Percentiles rank a stretch among this genome's conserved stretches.
Conservation (phyloP, 2,888 invertebrate genomes). For the Loripinus fragilis region DNA sequence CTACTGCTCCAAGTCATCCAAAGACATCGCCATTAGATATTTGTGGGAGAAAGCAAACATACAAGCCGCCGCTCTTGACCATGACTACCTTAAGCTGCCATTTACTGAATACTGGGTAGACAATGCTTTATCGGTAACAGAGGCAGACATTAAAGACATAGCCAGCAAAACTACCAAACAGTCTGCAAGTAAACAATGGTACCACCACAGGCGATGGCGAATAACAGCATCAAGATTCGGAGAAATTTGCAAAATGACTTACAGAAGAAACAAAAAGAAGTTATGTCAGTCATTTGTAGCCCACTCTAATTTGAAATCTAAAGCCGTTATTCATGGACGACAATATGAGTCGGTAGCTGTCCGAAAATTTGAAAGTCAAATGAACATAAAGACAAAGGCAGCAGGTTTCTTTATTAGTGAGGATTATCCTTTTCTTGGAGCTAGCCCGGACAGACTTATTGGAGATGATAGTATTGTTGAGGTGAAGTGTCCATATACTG, state of each 20-base stretch:
- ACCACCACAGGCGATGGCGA: no score
- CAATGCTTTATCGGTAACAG: conserved; percentile 2
- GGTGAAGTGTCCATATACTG: conserved; percentile 54
- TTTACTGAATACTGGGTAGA: conserved; percentile 43
- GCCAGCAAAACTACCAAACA: conserved; percentile 42
- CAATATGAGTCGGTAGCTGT: conserved; percentile 43
- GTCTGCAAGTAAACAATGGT: not conserved
- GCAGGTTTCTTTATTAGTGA: conserved; percentile 44
- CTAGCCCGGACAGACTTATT: conserved; percentile 54
- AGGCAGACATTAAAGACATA: conserved; percentile 5
- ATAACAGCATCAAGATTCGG: conserved; percentile 59
- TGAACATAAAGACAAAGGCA: conserved; percentile 9
- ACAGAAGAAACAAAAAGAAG: conserved; percentile 33
- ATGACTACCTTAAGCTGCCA: conserved; percentile 29
- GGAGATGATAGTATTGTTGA: conserved; percentile 38
- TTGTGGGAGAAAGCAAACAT: no score
- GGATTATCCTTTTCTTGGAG: conserved; percentile 43
- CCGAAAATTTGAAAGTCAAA: conserved; percentile 28
- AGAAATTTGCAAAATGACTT: conserved; percentile 39
- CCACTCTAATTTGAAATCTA: conserved; percentile 2
- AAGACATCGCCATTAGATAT: not conserved
- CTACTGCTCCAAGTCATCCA: not conserved
- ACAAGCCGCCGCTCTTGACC: not conserved
- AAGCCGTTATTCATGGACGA: conserved; percentile 46
- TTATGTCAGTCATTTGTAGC: conserved; percentile 29